Conservation (phyloP, 2,888 invertebrate genomes). For the Phanerotoma sp. region DNA sequence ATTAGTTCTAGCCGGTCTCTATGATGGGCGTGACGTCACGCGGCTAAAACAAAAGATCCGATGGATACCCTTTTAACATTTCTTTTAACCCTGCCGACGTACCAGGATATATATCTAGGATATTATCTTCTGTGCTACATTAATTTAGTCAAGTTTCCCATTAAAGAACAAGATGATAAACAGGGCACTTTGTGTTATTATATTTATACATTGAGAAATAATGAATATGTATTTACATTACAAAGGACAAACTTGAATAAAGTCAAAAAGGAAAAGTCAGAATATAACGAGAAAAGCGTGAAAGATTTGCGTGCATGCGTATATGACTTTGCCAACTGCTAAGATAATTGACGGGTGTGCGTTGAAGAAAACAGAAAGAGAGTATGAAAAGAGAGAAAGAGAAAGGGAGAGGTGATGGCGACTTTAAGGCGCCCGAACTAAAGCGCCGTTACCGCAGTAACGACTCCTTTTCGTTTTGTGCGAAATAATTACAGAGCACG, state of each 20-base stretch:
- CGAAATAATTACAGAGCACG: conserved; percentile 43
- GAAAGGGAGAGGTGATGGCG: conserved; percentile 35
- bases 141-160: no score
- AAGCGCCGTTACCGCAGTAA: conserved; percentile 33
- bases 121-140: no score
- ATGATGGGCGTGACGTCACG: conserved; percentile 53
- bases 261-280: no score
- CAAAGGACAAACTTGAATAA: no score
- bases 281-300: conserved; percentile 3
- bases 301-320: conserved; percentile 25
- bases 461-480: conserved; percentile 42
- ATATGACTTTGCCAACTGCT: conserved; percentile 32
- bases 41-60: conserved; percentile 54
- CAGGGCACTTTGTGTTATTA: not conserved
- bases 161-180: no score
- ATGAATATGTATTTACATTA: not conserved
- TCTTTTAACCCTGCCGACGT: conserved; percentile 46
- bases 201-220: not conserved
- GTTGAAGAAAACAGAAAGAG: conserved; percentile 22
- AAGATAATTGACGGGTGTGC: conserved; percentile 38
- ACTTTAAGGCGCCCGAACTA: conserved; percentile 40
- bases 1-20: conserved; percentile 48
- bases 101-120: not conserved
- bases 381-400: conserved; percentile 5
- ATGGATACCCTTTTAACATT: conserved; percentile 37